phyloP scores from a whole-genome alignment of 2,113 vertebrate genomes.

The Xiphophorus couchianus region DNA sequence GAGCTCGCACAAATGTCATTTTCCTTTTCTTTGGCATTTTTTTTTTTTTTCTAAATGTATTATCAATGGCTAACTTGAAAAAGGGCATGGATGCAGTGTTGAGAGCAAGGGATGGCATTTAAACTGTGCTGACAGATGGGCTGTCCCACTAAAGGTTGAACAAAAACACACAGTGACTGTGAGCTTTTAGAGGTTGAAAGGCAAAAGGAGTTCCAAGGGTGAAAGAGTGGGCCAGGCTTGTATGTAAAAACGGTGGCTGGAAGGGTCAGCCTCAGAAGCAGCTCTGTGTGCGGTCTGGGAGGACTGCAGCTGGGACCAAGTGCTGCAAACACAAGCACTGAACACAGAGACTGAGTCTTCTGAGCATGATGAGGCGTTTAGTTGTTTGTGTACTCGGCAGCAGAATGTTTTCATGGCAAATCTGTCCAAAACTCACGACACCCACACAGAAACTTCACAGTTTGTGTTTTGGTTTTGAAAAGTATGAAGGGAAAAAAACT shows the following conservation, averaged over 20 bases:
- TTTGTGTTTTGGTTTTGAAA: background rate
- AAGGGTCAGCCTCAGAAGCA: slow-evolving; percentile 16
- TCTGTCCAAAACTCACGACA: background rate
- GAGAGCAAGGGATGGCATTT: slow-evolving; percentile 50
- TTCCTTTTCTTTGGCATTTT: slow-evolving; percentile 4
- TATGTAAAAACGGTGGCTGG: slow-evolving; percentile 4
- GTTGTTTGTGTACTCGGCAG: background rate
- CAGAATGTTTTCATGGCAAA: background rate
- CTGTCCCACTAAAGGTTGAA: slow-evolving; percentile 9
- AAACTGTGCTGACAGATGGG: slow-evolving; percentile 36
- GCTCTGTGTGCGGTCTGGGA: background rate
- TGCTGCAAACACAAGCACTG: background rate
- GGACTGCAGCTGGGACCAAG: background rate
- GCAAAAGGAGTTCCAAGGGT: slow-evolving; percentile 17
- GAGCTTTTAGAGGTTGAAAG: slow-evolving; percentile 39
- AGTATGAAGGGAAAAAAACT: background rate
- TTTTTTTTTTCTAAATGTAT: slow-evolving; percentile 2
- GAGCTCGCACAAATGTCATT: slow-evolving; percentile 37
- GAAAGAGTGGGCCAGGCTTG: background rate
- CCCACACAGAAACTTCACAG: background rate
- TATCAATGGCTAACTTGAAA: slow-evolving; percentile 8
- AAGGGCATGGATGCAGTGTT: slow-evolving; percentile 30
- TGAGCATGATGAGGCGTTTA: background rate
- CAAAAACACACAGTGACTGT: slow-evolving; percentile 14
- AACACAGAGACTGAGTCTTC: background rate